A percentile compares a stretch with the other conserved stretches of the same genome.
Evolutionary conservation across 2,888 invertebrate genomes (phyloP).

Genomic region (Subacronicta megacephala): DNA sequence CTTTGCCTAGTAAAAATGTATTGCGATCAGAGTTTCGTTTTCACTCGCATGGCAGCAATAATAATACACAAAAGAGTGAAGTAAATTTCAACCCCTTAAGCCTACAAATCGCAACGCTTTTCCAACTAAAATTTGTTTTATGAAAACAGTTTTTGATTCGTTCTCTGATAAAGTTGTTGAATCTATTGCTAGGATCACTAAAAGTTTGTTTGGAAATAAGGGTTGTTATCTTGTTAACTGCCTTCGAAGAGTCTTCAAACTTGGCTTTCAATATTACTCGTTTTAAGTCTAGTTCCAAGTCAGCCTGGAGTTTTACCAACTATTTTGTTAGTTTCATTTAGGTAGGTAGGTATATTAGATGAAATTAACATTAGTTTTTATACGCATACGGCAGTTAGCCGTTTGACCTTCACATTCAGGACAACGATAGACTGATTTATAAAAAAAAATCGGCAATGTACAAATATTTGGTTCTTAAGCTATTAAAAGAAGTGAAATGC

Average conservation of each 20-base stretch:
- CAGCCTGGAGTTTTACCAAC: background rate
- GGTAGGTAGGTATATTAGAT: background rate
- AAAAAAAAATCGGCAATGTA: no score
- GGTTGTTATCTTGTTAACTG: conserved; percentile 23
- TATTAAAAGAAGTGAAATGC: no score
- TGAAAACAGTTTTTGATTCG: background rate
- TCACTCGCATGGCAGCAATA: no score
- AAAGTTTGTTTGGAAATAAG: conserved; percentile 8
- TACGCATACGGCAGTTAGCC: no score
- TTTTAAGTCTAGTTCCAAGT: background rate
- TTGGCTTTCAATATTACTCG: conserved; percentile 16
- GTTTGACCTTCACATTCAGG: no score
- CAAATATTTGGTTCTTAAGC: no score
- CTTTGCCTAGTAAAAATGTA: no score
- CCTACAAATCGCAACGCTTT: no score
- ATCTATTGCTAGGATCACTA: background rate
- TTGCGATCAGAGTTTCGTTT: no score
- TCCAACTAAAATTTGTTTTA: conserved; percentile 6
- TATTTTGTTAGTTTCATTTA: background rate
- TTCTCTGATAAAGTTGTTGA: conserved; percentile 7
- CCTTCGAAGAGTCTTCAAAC: conserved; percentile 6
- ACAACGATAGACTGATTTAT: no score
- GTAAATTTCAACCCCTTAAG: conserved; percentile 52
- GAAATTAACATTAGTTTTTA: no score
- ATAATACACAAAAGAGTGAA: conserved; percentile 51